A percentile compares a stretch with the other conserved stretches of the same genome.
Evolutionary conservation across 1,140 invertebrate species (phyloP).

Genomic region (Metaphire vulgaris): DNA sequence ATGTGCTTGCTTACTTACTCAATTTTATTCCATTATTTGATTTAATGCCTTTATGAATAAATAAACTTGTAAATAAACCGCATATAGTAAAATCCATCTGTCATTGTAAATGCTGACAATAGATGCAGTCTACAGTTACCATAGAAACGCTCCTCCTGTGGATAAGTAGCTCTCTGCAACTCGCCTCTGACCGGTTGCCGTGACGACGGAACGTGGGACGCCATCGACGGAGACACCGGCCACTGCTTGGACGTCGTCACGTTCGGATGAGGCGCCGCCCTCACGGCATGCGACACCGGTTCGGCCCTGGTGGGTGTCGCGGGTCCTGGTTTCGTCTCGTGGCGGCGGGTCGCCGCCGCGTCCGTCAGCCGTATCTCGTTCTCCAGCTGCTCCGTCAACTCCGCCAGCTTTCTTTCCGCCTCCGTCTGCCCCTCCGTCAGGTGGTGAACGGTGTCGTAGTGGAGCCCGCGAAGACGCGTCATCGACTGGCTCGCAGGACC

Average conservation of each 20-base stretch:
- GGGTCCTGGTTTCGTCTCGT: too few species aligned
- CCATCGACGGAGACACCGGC: not conserved
- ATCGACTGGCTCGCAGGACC: not conserved
- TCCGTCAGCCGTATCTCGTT: constrained; percentile 41
- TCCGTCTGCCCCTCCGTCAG: constrained; percentile 45
- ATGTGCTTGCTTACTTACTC: too few species aligned
- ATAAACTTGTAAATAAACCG: not conserved
- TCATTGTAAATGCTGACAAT: too few species aligned
- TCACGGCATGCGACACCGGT: not conserved
- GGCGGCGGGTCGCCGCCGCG: too few species aligned
- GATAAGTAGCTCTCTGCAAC: not conserved
- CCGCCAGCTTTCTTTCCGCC: constrained; percentile 52
- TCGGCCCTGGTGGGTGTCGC: too few species aligned
- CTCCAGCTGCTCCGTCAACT: constrained; percentile 51
- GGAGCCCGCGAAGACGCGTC: constrained; percentile 65
- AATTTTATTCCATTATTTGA: too few species aligned
- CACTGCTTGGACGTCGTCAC: not conserved
- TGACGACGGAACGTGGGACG: not conserved
- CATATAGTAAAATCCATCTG: too few species aligned
- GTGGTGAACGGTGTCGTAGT: constrained; percentile 76
- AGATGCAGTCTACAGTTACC: too few species aligned
- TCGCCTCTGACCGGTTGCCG: not conserved
- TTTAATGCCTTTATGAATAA: too few species aligned
- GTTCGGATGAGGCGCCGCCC: not conserved
- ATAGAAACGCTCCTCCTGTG: too few species aligned